Conservation (phyloP, 2,888 invertebrate genomes). For the Drosophila koepferae region DNA sequence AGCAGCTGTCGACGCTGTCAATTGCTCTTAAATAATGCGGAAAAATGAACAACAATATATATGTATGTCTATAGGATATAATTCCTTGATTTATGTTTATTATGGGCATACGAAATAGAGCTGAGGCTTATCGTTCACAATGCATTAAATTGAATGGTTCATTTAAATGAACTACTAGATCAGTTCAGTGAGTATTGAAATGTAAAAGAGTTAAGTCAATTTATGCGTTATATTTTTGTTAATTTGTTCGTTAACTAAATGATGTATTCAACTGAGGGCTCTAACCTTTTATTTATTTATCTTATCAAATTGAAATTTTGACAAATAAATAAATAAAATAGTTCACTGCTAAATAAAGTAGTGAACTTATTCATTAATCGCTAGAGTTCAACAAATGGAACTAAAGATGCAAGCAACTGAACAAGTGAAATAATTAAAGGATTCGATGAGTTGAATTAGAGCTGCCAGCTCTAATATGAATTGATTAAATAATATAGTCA, state of each 20-base stretch:
- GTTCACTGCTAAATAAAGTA: not conserved
- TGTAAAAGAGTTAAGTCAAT: not conserved
- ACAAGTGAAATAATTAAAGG: not conserved
- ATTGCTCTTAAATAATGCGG: slow-evolving; percentile 54
- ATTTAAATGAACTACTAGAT: slow-evolving; percentile 2
- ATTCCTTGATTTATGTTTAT: slow-evolving; percentile 63
- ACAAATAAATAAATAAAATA: not conserved
- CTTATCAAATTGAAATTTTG: no score
- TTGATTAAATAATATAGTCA: slow-evolving; percentile 51
- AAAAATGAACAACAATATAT: slow-evolving; percentile 27
- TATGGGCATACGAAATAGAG: slow-evolving; percentile 26
- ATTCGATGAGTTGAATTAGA: not conserved
- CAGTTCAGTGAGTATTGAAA: not conserved
- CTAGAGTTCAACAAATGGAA: not conserved
- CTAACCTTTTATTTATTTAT: no score
- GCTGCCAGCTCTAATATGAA: not conserved
- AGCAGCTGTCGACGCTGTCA: slow-evolving; percentile 61
- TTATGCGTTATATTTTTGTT: no score
- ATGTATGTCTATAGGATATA: slow-evolving; percentile 1
- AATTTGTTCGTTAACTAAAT: no score
- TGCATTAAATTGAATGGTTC: not conserved
- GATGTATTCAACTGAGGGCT: no score
- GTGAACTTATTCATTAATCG: not conserved
- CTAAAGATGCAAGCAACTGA: not conserved
- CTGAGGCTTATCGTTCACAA: not conserved